Base-by-base conservation (phyloP, 2,113 vertebrate species). In the Sardina pilchardus region DNA sequence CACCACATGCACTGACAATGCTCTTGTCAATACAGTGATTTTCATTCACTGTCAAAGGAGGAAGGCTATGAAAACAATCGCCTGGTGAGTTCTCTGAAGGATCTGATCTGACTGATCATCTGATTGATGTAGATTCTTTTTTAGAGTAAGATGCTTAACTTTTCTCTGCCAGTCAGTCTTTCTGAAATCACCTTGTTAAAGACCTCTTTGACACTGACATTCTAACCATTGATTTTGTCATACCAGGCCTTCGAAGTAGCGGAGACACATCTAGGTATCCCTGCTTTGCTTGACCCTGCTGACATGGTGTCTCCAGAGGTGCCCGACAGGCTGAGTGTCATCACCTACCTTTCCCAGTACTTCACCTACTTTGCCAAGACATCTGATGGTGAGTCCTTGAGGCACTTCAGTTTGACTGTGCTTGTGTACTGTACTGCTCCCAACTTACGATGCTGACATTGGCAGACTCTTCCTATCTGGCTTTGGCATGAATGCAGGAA, bases 271-370 rank as follows among this genome's bases (percentile, higher is more conserved):
- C 91, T 98, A 92, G 97, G 97, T 24, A 96, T 98, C 89, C 96
- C 96, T 14, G 95, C 96, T 10, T 89, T 97, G 75, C 92, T 98
- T 88, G 96, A 97, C 90, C 96, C 97, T 81, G 94, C 90, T 3
- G 97, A 98, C 86, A 96, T 98, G 96, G 94, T 96, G 48, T 95
- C 96, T 88, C 95, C 94, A 93, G 90, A 92, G 47, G 95, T 94
- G 43, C 97, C 97, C 0, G 97, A 98, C 86, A 92, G 94, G 87
- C 93, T 98, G 87, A 96, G 96, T 88, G 91, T 98, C 91, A 95
- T 97, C 95, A 97, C 97, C 83, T 97, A 97, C 0, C 93, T 98
- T 39, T 97, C 95, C 81, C 96, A 97, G 88, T 96, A 95, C 91
- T 97, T 97, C 91, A 93, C 94, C 93, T 92, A 95, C 91, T 98